Evolutionary conservation across 2,888 invertebrate genomes (phyloP).

Genomic region (Euplexia lucipara): DNA sequence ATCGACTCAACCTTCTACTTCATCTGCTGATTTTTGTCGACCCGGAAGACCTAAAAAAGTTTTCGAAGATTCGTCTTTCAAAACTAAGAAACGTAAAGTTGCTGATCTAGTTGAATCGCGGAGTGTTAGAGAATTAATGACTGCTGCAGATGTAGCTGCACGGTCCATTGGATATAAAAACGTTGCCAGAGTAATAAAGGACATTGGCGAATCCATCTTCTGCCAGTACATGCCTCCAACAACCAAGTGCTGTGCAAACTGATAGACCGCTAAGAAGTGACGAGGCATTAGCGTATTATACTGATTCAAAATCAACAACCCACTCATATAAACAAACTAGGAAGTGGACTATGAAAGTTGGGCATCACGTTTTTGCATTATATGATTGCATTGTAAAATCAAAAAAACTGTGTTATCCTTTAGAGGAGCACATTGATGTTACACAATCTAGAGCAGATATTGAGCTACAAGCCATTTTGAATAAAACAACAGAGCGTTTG

Average conservation of each 20-base stretch:
- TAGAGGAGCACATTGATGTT: neutral
- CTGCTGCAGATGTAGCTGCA: slow-evolving; percentile 13
- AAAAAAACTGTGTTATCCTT: slow-evolving; percentile 5
- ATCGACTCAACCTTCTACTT: slow-evolving; percentile 7
- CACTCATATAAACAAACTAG: slow-evolving; percentile 18
- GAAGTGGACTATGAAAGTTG: slow-evolving; percentile 3
- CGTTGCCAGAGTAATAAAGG: slow-evolving; percentile 7
- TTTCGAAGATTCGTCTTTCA: slow-evolving; percentile 9
- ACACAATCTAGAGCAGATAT: slow-evolving; percentile 11
- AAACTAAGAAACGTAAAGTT: slow-evolving; percentile 7
- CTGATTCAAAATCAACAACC: slow-evolving; percentile 18
- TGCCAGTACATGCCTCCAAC: slow-evolving; percentile 4
- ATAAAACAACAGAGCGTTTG: slow-evolving; percentile 2
- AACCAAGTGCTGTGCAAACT: slow-evolving; percentile 4
- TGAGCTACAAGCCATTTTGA: neutral
- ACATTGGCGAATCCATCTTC: slow-evolving; percentile 2
- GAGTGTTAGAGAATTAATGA: slow-evolving; percentile 5
- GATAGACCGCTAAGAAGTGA: slow-evolving; percentile 6
- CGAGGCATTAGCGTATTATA: slow-evolving; percentile 25
- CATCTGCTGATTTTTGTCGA: slow-evolving; percentile 1
- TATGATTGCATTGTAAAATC: slow-evolving; percentile 1
- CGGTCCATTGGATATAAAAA: slow-evolving; percentile 5
- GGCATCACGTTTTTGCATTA: slow-evolving; percentile 9
- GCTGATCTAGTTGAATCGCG: neutral
- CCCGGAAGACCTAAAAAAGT: slow-evolving; percentile 11